Evolutionary conservation across 2,113 vertebrate species (phyloP).

Genomic region (Gorsachius goisagi): DNA sequence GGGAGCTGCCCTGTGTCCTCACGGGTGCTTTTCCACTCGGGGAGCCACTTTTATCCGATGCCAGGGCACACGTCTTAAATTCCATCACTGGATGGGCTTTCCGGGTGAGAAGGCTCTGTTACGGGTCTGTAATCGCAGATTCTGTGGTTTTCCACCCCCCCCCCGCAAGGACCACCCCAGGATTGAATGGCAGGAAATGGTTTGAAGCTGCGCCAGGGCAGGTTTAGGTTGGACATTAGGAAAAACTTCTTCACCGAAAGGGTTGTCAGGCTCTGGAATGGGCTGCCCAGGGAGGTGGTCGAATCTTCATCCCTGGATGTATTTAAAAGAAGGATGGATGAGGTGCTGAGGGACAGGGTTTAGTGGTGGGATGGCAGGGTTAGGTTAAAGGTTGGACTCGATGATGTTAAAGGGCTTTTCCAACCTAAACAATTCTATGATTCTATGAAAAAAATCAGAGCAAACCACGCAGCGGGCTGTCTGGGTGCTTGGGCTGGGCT

Average conservation of each 20-base stretch:
- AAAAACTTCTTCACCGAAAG: no score
- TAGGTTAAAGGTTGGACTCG: no score
- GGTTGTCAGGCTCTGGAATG: no score
- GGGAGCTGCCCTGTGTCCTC: accelerated
- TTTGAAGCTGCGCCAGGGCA: no score
- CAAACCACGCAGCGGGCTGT: accelerated
- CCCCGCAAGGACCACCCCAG: background rate
- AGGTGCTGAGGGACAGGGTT: no score
- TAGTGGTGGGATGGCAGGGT: no score
- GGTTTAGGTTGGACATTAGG: no score
- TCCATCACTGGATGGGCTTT: background rate
- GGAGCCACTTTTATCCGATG: accelerated
- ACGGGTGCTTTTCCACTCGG: accelerated
- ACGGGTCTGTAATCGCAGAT: background rate
- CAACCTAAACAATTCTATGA: no score
- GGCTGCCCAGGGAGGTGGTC: no score
- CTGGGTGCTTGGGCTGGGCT: accelerated
- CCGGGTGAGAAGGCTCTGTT: accelerated
- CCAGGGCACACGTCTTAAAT: background rate
- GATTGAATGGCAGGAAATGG: accelerated
- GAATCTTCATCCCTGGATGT: no score
- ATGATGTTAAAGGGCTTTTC: no score
- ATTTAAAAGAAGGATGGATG: no score
- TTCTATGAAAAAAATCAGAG: background rate
- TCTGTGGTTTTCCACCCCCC: background rate